Base-by-base conservation (phyloP, 2,888 invertebrate species). In the Flexamia atlantica region DNA sequence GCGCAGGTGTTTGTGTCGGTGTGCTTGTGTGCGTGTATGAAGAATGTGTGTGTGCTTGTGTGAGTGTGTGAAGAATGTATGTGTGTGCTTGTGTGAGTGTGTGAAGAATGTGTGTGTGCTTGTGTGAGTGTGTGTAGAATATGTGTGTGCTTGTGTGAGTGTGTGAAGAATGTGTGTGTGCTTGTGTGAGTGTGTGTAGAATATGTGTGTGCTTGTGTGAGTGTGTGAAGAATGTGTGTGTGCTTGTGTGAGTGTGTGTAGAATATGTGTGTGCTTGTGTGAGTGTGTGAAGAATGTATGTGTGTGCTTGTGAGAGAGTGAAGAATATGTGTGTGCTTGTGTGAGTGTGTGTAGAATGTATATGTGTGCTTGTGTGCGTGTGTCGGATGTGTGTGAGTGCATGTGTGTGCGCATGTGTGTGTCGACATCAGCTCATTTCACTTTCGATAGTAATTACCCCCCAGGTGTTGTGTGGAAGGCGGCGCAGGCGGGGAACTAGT, bases 361-460 rank as follows among this genome's bases (percentile, higher is more conserved):
- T n/a, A n/a, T n/a, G n/a, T n/a, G n/a, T n/a, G n/a, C n/a, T n/a
- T n/a, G n/a, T n/a, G n/a, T n/a, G n/a, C n/a, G n/a, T n/a, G n/a
- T n/a, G n/a, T n/a, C n/a, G n/a, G n/a, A n/a, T n/a, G n/a, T n/a
- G n/a, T n/a, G n/a, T n/a, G n/a, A n/a, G n/a, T n/a, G n/a, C n/a
- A n/a, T n/a, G n/a, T n/a, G n/a, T n/a, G n/a, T n/a, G 28, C 7
- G 23, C 23, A 3, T 60, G 60, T 60, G 7, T 28, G 25, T 68
- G 68, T 68, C 68, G 32, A 68, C 68, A 68, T 17, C 68, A 4
- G 30, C 40, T 36, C 70, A 70, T 70, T 70, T 40, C 70, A 70
- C 70, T 70, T 70, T 40, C 70, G 12, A 70, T 30, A 70, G 40
- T 70, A n/a, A 40, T 20, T n/a, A 40, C 60, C 20, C 25, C 23